Conservation (phyloP, 2,797 vertebrate genomes). For the Poeciliopsis infans region DNA sequence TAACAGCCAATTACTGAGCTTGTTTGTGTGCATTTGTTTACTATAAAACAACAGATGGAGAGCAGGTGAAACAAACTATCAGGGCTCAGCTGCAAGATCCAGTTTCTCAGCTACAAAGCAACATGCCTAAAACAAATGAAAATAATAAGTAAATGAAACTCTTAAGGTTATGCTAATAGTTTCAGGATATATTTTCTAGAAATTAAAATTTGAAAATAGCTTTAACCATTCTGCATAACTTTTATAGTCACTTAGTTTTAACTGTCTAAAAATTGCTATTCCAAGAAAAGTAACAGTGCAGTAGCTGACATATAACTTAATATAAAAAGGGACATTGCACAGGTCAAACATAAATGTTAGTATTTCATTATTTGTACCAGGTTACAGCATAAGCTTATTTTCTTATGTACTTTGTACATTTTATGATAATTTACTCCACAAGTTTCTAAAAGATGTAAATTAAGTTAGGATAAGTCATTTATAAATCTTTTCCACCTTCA, state of each 20-base stretch:
- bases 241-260: not conserved
- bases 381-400: too few relatives aligned
- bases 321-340: too few relatives aligned
- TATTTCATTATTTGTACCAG: too few relatives aligned
- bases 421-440: not conserved
- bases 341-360: too few relatives aligned
- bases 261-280: not conserved
- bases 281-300: not conserved
- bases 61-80: not conserved
- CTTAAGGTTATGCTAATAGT: not conserved
- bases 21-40: conserved; percentile 21
- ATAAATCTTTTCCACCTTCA: not conserved
- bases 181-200: not conserved
- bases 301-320: not conserved
- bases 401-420: not conserved
- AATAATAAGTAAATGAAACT: not conserved
- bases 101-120: conserved; percentile 1
- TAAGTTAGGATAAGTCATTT: not conserved
- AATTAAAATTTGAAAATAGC: not conserved
- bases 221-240: not conserved
- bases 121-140: not conserved
- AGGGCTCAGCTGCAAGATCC: not conserved
- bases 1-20: not conserved
- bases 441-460: not conserved
- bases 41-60: conserved; percentile 19